Evolutionary conservation across 2,113 vertebrate species (phyloP).

Genomic region (Gymnogyps californianus): DNA sequence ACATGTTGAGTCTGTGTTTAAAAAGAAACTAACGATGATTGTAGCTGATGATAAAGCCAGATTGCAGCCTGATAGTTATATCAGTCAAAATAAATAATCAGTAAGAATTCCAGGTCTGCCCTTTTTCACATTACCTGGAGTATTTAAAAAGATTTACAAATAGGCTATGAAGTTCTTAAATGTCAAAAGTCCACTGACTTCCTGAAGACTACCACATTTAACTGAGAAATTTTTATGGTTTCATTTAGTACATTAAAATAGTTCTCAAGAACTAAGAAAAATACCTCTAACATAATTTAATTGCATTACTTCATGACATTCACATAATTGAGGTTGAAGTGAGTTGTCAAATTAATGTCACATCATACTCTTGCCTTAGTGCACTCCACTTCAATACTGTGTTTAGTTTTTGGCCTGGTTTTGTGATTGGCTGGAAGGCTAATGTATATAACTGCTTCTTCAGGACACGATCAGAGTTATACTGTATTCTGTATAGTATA

Average conservation of each 20-base stretch:
- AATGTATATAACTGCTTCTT: slow-evolving; percentile 29
- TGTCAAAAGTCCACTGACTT: neutral
- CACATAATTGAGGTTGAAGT: slow-evolving; percentile 22
- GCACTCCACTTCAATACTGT: neutral
- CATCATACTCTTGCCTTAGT: neutral
- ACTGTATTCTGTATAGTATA: neutral
- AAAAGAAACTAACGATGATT: neutral
- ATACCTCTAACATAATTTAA: neutral
- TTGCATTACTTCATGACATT: neutral
- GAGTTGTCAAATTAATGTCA: slow-evolving; percentile 28
- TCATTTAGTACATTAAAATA: neutral
- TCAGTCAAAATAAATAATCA: neutral
- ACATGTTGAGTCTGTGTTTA: neutral
- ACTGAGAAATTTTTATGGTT: neutral
- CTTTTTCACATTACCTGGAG: neutral
- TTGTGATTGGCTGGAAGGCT: neutral
- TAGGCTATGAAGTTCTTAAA: neutral
- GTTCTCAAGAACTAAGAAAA: neutral
- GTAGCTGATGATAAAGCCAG: neutral
- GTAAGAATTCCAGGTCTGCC: neutral
- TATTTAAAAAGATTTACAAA: neutral
- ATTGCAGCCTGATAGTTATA: neutral
- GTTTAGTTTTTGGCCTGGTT: neutral
- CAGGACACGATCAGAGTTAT: neutral
- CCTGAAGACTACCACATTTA: neutral